Percentiles rank a stretch among this genome's conserved stretches.
phyloP scores from a whole-genome alignment of 2,888 invertebrate genomes.

The Pyrrhosoma nymphula region DNA sequence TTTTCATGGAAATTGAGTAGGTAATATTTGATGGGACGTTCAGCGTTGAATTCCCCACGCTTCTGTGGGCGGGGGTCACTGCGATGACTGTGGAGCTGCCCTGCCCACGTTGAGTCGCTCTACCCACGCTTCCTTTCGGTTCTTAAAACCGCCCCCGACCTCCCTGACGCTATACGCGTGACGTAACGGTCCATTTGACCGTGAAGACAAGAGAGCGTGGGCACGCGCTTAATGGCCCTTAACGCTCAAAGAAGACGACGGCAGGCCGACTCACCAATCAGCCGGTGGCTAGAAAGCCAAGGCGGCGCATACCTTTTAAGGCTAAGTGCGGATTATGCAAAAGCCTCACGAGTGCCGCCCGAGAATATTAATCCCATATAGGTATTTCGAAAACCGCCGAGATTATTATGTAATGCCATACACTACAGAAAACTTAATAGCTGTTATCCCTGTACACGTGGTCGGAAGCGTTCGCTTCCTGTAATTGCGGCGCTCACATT shows the following conservation, averaged over 20 bases:
- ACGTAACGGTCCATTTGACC: too few relatives aligned
- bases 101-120: too few relatives aligned
- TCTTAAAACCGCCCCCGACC: too few relatives aligned
- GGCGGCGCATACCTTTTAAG: slow-evolving; percentile 2
- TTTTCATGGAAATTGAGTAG: too few relatives aligned
- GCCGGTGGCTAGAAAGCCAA: neutral
- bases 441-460: neutral
- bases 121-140: too few relatives aligned
- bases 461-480: neutral
- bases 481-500: neutral
- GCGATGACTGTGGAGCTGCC: too few relatives aligned
- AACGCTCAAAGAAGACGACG: neutral
- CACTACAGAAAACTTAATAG: neutral
- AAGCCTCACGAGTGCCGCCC: neutral
- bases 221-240: neutral
- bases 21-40: too few relatives aligned
- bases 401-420: too few relatives aligned
- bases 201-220: neutral
- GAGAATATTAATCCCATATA: too few relatives aligned
- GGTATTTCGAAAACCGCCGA: neutral
- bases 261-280: neutral
- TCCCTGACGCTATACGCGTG: too few relatives aligned
- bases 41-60: too few relatives aligned
- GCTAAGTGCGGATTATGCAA: neutral
- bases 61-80: too few relatives aligned